These are phyloP conservation scores for Epinotia ramella DNA, from an alignment of 2,888 invertebrate species.

Conservation along the genomic window DNA sequence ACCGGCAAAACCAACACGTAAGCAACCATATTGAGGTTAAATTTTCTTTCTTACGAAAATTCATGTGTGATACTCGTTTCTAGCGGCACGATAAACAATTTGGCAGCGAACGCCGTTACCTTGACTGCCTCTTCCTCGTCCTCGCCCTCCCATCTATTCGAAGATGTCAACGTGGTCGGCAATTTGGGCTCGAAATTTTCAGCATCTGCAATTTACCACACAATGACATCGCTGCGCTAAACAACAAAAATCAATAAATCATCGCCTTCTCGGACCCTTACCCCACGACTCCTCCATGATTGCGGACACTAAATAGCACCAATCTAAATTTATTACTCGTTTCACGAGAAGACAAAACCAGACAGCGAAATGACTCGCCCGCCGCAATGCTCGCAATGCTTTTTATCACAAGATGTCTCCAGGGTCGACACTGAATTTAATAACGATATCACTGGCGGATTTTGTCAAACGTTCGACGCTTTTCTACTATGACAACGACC, in stretches of 20 bases:
- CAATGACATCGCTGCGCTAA: slow-evolving; percentile 58
- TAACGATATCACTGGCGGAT: slow-evolving; percentile 76
- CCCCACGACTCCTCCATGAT: slow-evolving; percentile 91
- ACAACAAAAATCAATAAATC: slow-evolving; percentile 52
- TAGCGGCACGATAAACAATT: slow-evolving; percentile 52
- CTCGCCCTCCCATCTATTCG: slow-evolving; percentile 95
- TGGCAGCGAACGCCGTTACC: slow-evolving; percentile 83
- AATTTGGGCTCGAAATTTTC: slow-evolving; percentile 89
- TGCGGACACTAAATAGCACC: slow-evolving; percentile 72
- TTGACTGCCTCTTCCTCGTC: slow-evolving; percentile 95
- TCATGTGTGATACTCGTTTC: neutral
- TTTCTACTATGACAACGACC: slow-evolving; percentile 80
- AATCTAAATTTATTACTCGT: slow-evolving; percentile 74
- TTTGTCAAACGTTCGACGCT: slow-evolving; percentile 82
- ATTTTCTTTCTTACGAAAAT: slow-evolving; percentile 38
- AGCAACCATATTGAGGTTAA: slow-evolving; percentile 72
- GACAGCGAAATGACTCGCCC: slow-evolving; percentile 69
- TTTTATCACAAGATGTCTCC: slow-evolving; percentile 85
- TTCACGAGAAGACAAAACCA: slow-evolving; percentile 78
- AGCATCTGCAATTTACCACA: slow-evolving; percentile 86
- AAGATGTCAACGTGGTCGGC: slow-evolving; percentile 83
- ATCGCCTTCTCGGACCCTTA: slow-evolving; percentile 68
- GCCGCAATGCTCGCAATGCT: slow-evolving; percentile 75
- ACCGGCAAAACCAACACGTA: slow-evolving; percentile 78
- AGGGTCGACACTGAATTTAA: slow-evolving; percentile 76